phyloP scores from a whole-genome alignment of 2,888 invertebrate species.

The Tetranychus truncatus region DNA sequence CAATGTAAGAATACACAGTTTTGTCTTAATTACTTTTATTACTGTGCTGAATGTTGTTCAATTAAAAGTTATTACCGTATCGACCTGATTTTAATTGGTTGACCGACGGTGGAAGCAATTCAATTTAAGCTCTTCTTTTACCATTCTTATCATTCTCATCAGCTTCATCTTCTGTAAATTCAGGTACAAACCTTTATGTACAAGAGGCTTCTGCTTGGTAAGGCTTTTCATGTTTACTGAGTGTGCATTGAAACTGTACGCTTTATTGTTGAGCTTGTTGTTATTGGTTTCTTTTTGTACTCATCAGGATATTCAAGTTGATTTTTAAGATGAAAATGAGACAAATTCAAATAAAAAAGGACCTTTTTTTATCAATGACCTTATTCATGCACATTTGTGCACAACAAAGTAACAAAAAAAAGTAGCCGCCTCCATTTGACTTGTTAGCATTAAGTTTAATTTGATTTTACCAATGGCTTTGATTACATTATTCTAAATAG shows the following conservation, averaged over 20 bases:
- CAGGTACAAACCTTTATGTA: neutral
- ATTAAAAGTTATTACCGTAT: neutral
- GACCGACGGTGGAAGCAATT: neutral
- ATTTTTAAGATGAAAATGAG: conserved; percentile 1
- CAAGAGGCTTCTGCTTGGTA: neutral
- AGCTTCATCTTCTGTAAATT: neutral
- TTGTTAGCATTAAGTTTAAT: too few relatives aligned
- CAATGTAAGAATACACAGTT: too few relatives aligned
- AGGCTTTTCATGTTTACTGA: neutral
- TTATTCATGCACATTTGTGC: neutral
- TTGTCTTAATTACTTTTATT: too few relatives aligned
- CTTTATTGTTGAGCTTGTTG: neutral
- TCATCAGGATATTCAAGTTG: neutral
- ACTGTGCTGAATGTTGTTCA: too few relatives aligned
- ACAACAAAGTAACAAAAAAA: neutral
- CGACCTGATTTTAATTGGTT: conserved; percentile 1
- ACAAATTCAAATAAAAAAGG: neutral
- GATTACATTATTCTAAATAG: too few relatives aligned
- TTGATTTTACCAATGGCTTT: too few relatives aligned
- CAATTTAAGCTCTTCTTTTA: neutral
- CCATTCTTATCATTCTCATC: neutral
- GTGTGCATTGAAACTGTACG: neutral
- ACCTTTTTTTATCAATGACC: neutral
- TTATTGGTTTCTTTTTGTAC: neutral
- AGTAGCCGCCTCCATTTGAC: neutral